Base-by-base conservation (phyloP, 2,888 invertebrate genomes). In the Parnassius glacialis region DNA sequence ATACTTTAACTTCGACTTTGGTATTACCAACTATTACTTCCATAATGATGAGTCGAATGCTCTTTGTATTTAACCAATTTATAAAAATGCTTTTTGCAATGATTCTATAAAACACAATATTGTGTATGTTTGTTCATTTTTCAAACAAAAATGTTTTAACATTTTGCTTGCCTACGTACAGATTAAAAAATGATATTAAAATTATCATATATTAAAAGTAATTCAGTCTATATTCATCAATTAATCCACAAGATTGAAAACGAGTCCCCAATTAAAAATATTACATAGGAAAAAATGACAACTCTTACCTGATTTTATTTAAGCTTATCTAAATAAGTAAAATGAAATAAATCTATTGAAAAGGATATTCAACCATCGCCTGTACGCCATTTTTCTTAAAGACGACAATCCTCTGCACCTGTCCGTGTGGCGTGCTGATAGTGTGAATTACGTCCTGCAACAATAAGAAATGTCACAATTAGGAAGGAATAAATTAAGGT, bases 281-380 rank as follows among this genome's bases (percentile, higher is more conserved):
- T 52, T 56, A 1, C 13, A 7, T 7, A 50, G 13, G 13, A 20
- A 52, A 10, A n/a, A 45, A 11, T 11, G 5, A 5, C 12, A 7
- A 45, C 10, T 3, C 45, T 45, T n/a, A 45, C 45, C 45, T 45
- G 12, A 12, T 11, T 0, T 45, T 2, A 7, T n/a, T 11, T 45
- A 7, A 5, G 11, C 12, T 20, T n/a, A 45, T 45, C 7, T 11
- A 45, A 45, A 12, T 45, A 7, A 1, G 11, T 5, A 45, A 45
- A 11, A 45, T 47, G 10, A 61, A 2, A 13, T 52, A 53, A 13
- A 3, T 68, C 66, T 80, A 81, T 92, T 90, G 85, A 85, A 95
- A 97, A 97, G 97, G 97, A 97, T 97, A 97, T 96, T 99, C 99
- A 77, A 99, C 98, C 98, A 99, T 98, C 67, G 98, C 98, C 90